phyloP scores from a whole-genome alignment of 2,797 vertebrate species.

The Pangasius macronema region DNA sequence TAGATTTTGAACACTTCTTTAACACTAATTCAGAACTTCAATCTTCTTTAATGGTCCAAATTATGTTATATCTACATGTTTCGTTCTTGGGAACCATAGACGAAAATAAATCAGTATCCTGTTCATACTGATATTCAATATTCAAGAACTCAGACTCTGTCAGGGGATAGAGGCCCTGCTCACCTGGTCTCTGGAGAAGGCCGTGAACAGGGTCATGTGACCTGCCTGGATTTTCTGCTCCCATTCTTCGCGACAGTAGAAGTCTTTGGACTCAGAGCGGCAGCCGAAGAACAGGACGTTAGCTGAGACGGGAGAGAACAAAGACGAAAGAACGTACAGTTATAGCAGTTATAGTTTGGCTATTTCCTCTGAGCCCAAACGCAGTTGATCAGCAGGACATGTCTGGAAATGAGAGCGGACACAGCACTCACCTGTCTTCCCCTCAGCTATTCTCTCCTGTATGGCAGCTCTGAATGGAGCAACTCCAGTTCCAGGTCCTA shows the following conservation, averaged over 20 bases:
- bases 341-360: not conserved
- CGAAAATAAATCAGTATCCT: not conserved
- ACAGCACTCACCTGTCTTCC: slow-evolving; percentile 66
- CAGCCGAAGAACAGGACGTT: slow-evolving; percentile 92
- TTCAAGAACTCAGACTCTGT: not conserved
- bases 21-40: not conserved
- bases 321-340: not conserved
- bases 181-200: slow-evolving; percentile 97
- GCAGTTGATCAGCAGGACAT: not conserved
- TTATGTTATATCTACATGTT: not conserved
- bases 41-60: slow-evolving; percentile 6
- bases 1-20: too few species aligned
- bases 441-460: slow-evolving; percentile 82
- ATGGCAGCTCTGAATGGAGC: slow-evolving; percentile 89
- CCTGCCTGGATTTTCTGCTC: slow-evolving; percentile 72
- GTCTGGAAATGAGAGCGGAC: not conserved
- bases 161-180: slow-evolving; percentile 4
- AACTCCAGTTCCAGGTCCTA: slow-evolving; percentile 94
- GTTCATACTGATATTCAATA: not conserved
- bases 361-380: not conserved
- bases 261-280: slow-evolving; percentile 83
- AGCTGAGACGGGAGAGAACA: slow-evolving; percentile 62
- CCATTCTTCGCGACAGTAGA: slow-evolving; percentile 88
- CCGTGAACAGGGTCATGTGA: slow-evolving; percentile 81
- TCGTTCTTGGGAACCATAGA: not conserved